These are phyloP conservation scores for Hyalella azteca DNA, from an alignment of 2,888 invertebrate genomes.

Conservation along the genomic window DNA sequence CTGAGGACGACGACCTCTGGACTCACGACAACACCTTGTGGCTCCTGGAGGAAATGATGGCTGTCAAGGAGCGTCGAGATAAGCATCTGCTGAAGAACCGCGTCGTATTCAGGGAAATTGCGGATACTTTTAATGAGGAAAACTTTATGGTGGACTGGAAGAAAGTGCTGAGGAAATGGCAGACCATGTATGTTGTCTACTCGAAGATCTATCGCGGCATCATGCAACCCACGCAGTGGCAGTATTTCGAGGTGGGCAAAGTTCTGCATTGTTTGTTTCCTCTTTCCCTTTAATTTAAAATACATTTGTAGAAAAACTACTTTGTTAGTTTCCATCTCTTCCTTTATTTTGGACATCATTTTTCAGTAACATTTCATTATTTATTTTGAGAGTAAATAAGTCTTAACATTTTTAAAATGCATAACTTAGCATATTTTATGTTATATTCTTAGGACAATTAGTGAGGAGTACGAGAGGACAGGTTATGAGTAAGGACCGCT, in stretches of 20 bases:
- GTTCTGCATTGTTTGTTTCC: no score
- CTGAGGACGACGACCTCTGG: constrained; percentile 9
- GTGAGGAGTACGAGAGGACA: no score
- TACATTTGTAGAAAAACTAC: neutral
- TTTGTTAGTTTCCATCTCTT: neutral
- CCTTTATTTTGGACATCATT: neutral
- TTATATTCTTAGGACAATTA: no score
- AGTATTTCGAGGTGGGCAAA: constrained; percentile 21
- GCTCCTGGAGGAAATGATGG: constrained; percentile 31
- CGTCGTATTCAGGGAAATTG: constrained; percentile 37
- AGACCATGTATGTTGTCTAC: constrained; percentile 33
- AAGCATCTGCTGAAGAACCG: constrained; percentile 36
- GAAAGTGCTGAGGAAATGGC: constrained; percentile 36
- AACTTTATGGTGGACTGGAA: constrained; percentile 17
- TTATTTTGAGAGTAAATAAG: no score
- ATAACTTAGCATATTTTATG: neutral
- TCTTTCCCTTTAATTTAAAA: no score
- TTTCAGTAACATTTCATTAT: no score
- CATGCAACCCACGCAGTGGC: constrained; percentile 27
- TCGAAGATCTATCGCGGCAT: constrained; percentile 15
- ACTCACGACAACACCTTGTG: constrained; percentile 28
- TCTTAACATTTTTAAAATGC: no score
- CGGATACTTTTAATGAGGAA: constrained; percentile 16
- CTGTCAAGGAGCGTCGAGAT: constrained; percentile 27
- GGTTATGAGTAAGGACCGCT: no score